Evolutionary conservation across 1,140 invertebrate species (phyloP), one percentile per base, ranked within the genome.

Genomic region (Probaryconus sp.): DNA sequence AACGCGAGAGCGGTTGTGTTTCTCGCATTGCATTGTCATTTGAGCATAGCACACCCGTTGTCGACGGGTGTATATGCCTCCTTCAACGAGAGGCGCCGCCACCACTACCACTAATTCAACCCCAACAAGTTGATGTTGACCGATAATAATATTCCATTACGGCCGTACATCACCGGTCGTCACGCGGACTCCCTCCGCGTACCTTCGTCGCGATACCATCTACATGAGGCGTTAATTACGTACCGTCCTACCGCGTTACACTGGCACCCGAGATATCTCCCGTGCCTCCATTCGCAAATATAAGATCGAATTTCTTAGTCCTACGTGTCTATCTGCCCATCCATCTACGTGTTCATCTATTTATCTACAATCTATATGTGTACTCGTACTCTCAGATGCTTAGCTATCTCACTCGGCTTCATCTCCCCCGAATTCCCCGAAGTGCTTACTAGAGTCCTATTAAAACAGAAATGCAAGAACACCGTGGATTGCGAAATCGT

Each of bases 71-170:
- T 71, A 75, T 64, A 75, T 74, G 67, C 70, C 55, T 55, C 30
- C 47, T 61, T 45, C 50, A 67, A 67, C 56, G 60, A 55, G 68
- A 67, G 60, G 61, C 60, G 35, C 68, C 76, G 48, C 64, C 45
- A 33, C 64, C 68, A 72, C 42, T 73, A 65, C 73, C 71, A 78
- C 79, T 81, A 83, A 82, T 82, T 85, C 80, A 82, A 83, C 79
- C 79, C 79, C 77, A 77, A 81, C 82, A 80, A 83, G 80, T 82
- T 76, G 83, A 85, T 86, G 80, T 82, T 78, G 82, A 83, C 81
- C 83, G 86, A 87, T 87, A 87, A 87, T 87, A 87, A 87, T 87
- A 87, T 87, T 87, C 84, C 85, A 87, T 87, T 83, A 81, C 79
- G 72, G 80, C 74, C 82, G 83, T 85, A 83, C 84, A 85, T 86